Percentiles rank a stretch among this genome's conserved stretches.
These are phyloP conservation scores for Allacma fusca DNA, from an alignment of 2,888 invertebrate species.

Conservation along the genomic window DNA sequence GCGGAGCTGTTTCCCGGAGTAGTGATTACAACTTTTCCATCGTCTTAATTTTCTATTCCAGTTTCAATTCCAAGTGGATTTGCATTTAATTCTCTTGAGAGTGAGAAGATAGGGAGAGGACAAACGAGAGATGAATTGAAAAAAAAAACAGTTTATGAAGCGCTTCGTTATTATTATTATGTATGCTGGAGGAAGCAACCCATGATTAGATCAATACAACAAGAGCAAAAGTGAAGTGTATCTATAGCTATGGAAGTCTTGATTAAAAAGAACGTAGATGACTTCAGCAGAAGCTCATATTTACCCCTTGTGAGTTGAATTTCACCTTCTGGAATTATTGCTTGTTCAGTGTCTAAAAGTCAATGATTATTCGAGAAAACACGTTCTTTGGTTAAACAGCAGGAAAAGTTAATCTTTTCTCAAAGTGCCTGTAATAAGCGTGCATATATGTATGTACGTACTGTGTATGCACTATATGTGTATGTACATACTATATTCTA, in stretches of 20 bases:
- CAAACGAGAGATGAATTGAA: not conserved
- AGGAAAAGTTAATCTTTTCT: not conserved
- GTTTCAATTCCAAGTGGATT: conserved; percentile 6
- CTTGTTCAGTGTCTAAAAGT: not conserved
- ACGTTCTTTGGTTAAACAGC: not conserved
- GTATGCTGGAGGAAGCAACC: too few species aligned
- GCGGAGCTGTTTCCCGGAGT: not conserved
- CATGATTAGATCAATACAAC: too few species aligned
- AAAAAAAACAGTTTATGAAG: too few species aligned
- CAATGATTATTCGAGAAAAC: not conserved
- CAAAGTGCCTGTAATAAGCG: not conserved
- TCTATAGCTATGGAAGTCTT: too few species aligned
- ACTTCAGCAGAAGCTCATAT: not conserved
- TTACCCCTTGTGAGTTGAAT: not conserved
- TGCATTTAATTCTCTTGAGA: conserved; percentile 12
- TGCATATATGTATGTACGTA: too few species aligned
- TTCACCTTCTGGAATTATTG: conserved; percentile 18
- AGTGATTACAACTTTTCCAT: not conserved
- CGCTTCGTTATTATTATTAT: too few species aligned
- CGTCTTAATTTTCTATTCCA: conserved; percentile 14
- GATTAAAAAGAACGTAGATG: too few species aligned
- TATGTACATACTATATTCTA: too few species aligned
- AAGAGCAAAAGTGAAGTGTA: too few species aligned
- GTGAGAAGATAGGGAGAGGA: not conserved
- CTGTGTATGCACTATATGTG: too few species aligned